Conservation (phyloP, 1,140 invertebrate genomes). For the Caenorhabditis tropicalis region DNA sequence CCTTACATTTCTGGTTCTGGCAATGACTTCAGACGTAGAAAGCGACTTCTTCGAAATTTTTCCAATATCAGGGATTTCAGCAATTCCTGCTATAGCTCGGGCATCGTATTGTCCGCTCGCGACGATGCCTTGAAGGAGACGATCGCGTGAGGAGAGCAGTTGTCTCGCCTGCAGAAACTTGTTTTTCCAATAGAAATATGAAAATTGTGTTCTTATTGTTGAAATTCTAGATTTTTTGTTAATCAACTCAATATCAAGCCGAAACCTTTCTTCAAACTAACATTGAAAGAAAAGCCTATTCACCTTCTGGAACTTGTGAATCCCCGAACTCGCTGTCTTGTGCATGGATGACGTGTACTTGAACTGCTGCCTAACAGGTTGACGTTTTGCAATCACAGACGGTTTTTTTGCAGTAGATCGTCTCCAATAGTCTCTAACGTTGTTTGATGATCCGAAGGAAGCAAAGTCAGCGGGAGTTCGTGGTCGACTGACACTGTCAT, state of each 20-base stretch:
- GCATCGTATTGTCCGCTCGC: not conserved
- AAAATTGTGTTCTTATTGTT: too few relatives aligned
- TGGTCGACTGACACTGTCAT: constrained; percentile 47
- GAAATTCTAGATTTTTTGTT: too few relatives aligned
- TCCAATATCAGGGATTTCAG: not conserved
- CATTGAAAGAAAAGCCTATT: too few relatives aligned
- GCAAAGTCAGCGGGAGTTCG: not conserved
- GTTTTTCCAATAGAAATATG: too few relatives aligned
- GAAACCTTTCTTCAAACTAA: too few relatives aligned
- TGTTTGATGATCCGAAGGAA: not conserved
- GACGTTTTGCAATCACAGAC: not conserved
- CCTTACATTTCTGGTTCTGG: not conserved
- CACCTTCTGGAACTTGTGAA: too few relatives aligned
- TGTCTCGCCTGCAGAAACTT: not conserved
- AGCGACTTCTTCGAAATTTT: not conserved
- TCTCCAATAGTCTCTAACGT: constrained; percentile 10
- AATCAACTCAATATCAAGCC: too few relatives aligned
- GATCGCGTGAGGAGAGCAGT: not conserved
- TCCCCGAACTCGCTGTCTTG: not conserved
- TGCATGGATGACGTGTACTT: not conserved
- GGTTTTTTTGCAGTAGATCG: not conserved
- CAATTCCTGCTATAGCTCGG: not conserved
- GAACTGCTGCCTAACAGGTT: not conserved
- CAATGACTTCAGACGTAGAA: not conserved
- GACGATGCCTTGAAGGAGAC: not conserved